These are phyloP conservation scores for Crocidura indochinensis DNA, from an alignment of 2,797 vertebrate species.

Conservation along the genomic window DNA sequence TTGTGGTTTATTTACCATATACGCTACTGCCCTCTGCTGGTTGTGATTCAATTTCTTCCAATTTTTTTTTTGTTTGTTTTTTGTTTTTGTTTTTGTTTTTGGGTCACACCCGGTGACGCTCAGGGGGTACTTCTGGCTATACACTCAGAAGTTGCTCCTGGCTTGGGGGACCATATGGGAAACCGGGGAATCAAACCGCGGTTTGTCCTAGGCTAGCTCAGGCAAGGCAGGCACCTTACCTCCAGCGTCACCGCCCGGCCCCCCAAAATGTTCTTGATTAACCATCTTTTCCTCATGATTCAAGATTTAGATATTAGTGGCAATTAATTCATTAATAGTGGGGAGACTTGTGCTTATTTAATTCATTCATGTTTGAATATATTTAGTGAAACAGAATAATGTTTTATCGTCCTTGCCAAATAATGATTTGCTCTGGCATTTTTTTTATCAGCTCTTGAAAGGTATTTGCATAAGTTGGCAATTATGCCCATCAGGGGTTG, in stretches of 20 bases:
- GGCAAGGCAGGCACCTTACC: no score
- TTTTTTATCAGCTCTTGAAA: constrained; percentile 48
- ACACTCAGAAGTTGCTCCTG: no score
- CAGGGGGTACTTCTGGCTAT: no score
- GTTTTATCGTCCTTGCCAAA: constrained; percentile 45
- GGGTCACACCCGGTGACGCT: no score
- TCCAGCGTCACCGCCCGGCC: no score
- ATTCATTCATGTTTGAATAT: constrained; percentile 33
- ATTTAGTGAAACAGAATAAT: constrained; percentile 52
- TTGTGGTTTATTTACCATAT: not conserved
- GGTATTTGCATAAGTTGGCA: no score
- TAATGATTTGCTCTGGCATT: constrained; percentile 38
- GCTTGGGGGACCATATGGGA: no score
- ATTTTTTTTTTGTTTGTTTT: no score
- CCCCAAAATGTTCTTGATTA: constrained; percentile 24
- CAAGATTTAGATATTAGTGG: constrained; percentile 24
- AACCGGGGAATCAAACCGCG: no score
- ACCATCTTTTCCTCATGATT: constrained; percentile 9
- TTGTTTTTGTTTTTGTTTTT: no score
- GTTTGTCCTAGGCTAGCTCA: no score
- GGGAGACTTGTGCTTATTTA: constrained; percentile 46
- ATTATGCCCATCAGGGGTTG: no score
- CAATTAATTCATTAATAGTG: constrained; percentile 16
- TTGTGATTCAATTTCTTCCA: constrained; percentile 50
- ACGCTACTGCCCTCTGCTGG: constrained; percentile 80